These are phyloP conservation scores for Seriola rivoliana DNA, from an alignment of 2,113 vertebrate species.

Conservation along the genomic window DNA sequence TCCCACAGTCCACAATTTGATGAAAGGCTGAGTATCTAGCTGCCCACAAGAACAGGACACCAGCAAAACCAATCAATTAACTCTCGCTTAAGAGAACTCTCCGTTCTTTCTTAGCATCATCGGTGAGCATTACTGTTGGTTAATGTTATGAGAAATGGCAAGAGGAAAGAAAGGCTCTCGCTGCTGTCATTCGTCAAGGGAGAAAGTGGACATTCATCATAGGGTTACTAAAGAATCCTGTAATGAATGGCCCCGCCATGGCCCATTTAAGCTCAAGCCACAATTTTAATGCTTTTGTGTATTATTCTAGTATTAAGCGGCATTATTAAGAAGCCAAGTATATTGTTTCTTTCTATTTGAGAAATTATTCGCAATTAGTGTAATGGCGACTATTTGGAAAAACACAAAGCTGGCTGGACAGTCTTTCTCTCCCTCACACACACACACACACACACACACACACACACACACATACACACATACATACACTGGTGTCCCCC, in stretches of 20 bases:
- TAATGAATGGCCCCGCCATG: conserved; percentile 70
- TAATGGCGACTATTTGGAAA: conserved; percentile 57
- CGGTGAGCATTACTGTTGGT: conserved; percentile 43
- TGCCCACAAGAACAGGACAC: conserved; percentile 32
- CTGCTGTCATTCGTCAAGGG: conserved; percentile 66
- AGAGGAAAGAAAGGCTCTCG: conserved; percentile 57
- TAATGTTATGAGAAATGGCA: conserved; percentile 62
- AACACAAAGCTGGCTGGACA: conserved; percentile 42
- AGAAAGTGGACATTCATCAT: conserved; percentile 72
- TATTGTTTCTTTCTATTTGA: conserved; percentile 61
- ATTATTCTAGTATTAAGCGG: conserved; percentile 62
- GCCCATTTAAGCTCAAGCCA: conserved; percentile 64
- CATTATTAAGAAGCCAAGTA: conserved; percentile 56
- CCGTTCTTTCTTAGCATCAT: conserved; percentile 36
- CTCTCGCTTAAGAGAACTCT: conserved; percentile 23
- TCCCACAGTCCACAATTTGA: conserved; percentile 30
- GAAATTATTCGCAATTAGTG: conserved; percentile 69
- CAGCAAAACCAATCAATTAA: conserved; percentile 51
- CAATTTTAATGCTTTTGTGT: conserved; percentile 56
- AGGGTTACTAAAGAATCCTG: conserved; percentile 52
- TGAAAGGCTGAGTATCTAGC: conserved; percentile 23
- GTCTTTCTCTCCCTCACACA: conserved; percentile 16
- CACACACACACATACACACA: conserved; percentile 48
- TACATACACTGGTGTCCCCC: conserved; percentile 38
- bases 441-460: conserved; percentile 25